Conservation (phyloP, 2,797 vertebrate genomes). For the Diplodus sargus region DNA sequence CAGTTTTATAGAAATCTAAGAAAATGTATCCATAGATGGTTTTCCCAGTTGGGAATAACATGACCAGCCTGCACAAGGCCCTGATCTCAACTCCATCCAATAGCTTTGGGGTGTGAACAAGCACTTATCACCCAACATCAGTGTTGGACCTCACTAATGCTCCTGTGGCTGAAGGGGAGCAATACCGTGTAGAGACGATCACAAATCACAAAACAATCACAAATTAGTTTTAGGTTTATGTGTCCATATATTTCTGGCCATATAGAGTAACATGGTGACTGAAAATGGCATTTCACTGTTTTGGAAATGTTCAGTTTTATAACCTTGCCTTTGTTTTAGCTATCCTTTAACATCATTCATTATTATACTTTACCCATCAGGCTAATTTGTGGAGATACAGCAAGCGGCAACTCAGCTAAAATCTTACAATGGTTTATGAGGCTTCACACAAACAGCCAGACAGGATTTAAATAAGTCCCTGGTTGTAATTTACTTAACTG, state of each 20-base stretch:
- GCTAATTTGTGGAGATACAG: background rate
- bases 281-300: too few relatives aligned
- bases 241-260: too few relatives aligned
- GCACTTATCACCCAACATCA: background rate
- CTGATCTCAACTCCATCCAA: background rate
- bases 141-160: background rate
- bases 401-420: background rate
- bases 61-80: background rate
- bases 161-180: background rate
- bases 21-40: background rate
- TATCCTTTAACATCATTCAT: background rate
- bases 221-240: too few relatives aligned
- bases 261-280: too few relatives aligned
- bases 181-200: background rate
- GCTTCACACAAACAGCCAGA: background rate
- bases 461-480: background rate
- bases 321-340: background rate
- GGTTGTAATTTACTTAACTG: too few relatives aligned
- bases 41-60: background rate
- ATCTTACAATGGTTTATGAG: conserved; percentile 1
- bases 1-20: background rate
- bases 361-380: background rate
- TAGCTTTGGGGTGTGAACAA: too few relatives aligned
- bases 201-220: too few relatives aligned
- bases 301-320: background rate